Percentiles rank a stretch among this genome's conserved stretches.
phyloP scores from a whole-genome alignment of 2,888 invertebrate genomes.

The Thereva unica region DNA sequence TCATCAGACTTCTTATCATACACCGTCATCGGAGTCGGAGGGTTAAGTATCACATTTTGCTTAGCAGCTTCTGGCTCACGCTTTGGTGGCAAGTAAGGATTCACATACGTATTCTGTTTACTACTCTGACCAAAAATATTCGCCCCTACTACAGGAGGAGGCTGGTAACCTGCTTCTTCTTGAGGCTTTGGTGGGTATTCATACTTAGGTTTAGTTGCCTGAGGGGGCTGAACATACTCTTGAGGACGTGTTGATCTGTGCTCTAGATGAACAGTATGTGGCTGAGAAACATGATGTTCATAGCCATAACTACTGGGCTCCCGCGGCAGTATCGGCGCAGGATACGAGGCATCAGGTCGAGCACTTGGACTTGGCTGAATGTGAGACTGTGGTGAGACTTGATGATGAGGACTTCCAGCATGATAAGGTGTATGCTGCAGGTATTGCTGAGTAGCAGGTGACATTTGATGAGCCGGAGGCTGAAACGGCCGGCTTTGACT shows the following conservation, averaged over 20 bases:
- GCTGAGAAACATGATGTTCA: no score
- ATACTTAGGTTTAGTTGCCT: no score
- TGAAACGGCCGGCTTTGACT: slow-evolving; percentile 18
- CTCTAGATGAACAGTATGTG: no score
- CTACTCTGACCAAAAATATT: not conserved
- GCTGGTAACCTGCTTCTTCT: not conserved
- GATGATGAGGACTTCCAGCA: slow-evolving; percentile 7
- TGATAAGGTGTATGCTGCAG: slow-evolving; percentile 2
- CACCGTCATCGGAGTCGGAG: slow-evolving; percentile 21
- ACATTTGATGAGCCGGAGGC: slow-evolving; percentile 1
- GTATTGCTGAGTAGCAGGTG: not conserved
- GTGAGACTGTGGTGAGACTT: not conserved
- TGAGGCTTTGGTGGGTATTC: not conserved
- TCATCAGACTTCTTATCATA: slow-evolving; percentile 31
- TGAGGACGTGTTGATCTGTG: no score
- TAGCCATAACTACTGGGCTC: no score
- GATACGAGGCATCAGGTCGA: no score
- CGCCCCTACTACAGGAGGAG: slow-evolving; percentile 3
- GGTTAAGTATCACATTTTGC: slow-evolving; percentile 27
- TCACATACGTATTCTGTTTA: slow-evolving; percentile 6
- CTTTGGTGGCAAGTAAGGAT: slow-evolving; percentile 6
- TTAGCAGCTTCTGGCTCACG: slow-evolving; percentile 14
- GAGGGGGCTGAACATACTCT: no score
- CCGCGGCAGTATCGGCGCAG: no score
- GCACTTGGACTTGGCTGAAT: no score